Percentiles rank a stretch among this genome's conserved stretches.
phyloP scores from a whole-genome alignment of 2,113 vertebrate species.

The Synchiropus splendidus region DNA sequence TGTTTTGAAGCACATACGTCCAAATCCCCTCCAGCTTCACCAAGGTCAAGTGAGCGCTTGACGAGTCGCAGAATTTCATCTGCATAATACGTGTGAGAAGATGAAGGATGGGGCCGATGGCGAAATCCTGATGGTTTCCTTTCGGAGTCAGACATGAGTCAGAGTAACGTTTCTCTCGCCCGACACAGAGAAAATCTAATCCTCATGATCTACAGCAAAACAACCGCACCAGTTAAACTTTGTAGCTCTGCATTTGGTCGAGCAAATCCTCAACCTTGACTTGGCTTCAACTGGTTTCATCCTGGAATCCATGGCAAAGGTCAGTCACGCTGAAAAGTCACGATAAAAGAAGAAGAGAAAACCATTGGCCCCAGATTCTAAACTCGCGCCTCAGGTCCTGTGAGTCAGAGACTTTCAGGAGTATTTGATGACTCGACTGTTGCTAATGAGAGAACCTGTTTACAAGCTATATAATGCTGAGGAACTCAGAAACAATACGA shows the following conservation, averaged over 20 bases:
- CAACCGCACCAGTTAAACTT: conserved; percentile 13
- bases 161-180: conserved; percentile 21
- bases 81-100: conserved; percentile 23
- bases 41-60: conserved; percentile 50
- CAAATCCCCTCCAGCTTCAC: conserved; percentile 38
- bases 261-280: conserved; percentile 32
- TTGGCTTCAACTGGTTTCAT: conserved; percentile 11
- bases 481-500: no score
- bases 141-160: conserved; percentile 31
- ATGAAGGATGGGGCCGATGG: background rate
- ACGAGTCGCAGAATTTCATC: conserved; percentile 44
- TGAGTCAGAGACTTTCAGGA: no score
- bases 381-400: no score
- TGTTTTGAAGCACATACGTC: conserved; percentile 37
- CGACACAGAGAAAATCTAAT: conserved; percentile 22
- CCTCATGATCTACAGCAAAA: conserved; percentile 1
- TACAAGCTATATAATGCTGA: no score
- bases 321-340: no score
- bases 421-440: no score
- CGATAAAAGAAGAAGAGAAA: no score
- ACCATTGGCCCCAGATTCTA: no score
- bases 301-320: background rate
- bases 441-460: no score
- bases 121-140: conserved; percentile 5
- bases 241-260: conserved; percentile 7